These are phyloP conservation scores for Tenodera sinensis DNA, from an alignment of 2,888 invertebrate genomes.

Conservation along the genomic window DNA sequence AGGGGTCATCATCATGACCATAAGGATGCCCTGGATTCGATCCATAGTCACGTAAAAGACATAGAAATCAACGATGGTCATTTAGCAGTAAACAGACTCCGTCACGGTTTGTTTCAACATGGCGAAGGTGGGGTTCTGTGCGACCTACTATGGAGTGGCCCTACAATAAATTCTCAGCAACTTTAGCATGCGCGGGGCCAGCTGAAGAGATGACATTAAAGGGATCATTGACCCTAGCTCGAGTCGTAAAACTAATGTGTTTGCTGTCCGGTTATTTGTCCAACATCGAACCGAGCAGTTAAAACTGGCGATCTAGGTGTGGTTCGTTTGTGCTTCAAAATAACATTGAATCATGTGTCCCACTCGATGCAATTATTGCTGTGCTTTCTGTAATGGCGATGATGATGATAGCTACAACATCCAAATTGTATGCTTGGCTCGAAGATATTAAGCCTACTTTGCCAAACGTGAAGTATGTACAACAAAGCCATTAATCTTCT, in stretches of 20 bases:
- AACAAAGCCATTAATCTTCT: background rate
- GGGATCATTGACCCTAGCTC: background rate
- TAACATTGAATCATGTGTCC: background rate
- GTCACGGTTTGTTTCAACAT: background rate
- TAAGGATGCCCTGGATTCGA: background rate
- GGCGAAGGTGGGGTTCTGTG: background rate
- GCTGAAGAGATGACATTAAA: background rate
- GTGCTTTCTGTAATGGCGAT: background rate
- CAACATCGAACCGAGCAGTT: background rate
- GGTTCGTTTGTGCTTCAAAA: background rate
- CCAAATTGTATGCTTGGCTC: background rate
- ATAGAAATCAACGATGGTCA: background rate
- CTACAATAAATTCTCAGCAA: background rate
- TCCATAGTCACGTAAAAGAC: background rate
- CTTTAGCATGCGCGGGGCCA: background rate
- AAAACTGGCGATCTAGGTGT: background rate
- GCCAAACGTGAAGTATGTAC: background rate
- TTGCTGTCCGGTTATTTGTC: background rate
- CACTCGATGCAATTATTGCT: background rate
- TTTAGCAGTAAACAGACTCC: background rate
- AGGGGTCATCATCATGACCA: background rate
- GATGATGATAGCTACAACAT: background rate
- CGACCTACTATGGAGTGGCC: background rate
- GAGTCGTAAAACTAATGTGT: background rate
- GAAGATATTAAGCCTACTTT: background rate